phyloP scores from a whole-genome alignment of 2,113 vertebrate genomes.

The Formicarius rufipectus region DNA sequence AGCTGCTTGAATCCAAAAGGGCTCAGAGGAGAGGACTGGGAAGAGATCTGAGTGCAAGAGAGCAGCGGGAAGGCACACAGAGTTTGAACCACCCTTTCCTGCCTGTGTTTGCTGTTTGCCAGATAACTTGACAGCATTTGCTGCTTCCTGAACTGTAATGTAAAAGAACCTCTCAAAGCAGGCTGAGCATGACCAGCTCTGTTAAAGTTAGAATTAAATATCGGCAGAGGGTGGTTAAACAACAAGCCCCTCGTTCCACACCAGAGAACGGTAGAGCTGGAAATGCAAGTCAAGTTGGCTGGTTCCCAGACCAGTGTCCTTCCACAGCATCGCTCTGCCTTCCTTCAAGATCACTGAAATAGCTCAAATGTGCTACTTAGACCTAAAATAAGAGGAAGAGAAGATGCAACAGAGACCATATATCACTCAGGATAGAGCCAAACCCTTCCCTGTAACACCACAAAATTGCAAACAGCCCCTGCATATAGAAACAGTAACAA shows the following conservation, averaged over 20 bases:
- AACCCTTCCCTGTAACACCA: not conserved
- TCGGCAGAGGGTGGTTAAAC: not conserved
- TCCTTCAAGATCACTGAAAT: constrained; percentile 29
- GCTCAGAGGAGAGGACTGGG: not conserved
- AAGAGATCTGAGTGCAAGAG: not conserved
- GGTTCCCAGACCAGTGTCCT: constrained; percentile 20
- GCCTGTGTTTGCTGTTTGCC: not conserved
- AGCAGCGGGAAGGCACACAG: not conserved
- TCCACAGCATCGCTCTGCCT: constrained; percentile 1
- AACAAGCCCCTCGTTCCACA: not conserved
- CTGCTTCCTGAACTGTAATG: not conserved
- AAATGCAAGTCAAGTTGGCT: not conserved
- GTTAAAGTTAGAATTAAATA: not conserved
- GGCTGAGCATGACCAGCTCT: not conserved
- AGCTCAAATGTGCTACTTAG: not conserved
- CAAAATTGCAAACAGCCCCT: not conserved
- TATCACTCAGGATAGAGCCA: not conserved
- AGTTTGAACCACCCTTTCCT: constrained; percentile 16
- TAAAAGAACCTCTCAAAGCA: not conserved
- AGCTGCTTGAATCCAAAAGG: not conserved
- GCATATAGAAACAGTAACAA: not conserved
- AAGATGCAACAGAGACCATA: not conserved
- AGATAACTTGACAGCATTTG: not conserved
- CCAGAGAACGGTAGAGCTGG: not conserved
- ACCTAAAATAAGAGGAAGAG: constrained; percentile 25